Percentiles rank a stretch among this genome's conserved stretches.
Evolutionary conservation across 2,888 invertebrate genomes (phyloP).

Genomic region (Acronicta aceris): DNA sequence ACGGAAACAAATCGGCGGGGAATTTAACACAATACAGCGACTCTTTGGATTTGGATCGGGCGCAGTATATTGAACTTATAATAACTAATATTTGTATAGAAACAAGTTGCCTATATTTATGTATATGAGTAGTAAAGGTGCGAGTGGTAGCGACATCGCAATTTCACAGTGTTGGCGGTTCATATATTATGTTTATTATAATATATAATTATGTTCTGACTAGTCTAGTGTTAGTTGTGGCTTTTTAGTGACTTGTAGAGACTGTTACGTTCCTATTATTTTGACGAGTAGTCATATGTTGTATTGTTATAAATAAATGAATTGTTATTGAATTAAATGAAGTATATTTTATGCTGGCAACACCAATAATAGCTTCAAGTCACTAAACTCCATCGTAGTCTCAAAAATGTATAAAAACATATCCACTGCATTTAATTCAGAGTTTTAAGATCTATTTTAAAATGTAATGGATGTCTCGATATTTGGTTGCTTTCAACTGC

Average conservation of each 20-base stretch:
- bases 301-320: slow-evolving; percentile 31
- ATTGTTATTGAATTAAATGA: slow-evolving; percentile 23
- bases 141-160: slow-evolving; percentile 7
- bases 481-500: slow-evolving; percentile 21
- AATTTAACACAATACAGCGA: neutral
- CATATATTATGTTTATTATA: slow-evolving; percentile 10
- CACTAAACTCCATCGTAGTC: slow-evolving; percentile 47
- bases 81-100: neutral
- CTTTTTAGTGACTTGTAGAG: slow-evolving; percentile 55
- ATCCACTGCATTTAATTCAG: slow-evolving; percentile 59
- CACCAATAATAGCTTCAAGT: slow-evolving; percentile 35
- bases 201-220: slow-evolving; percentile 19
- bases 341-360: slow-evolving; percentile 23
- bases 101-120: slow-evolving; percentile 5
- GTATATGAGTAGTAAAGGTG: slow-evolving; percentile 5
- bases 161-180: slow-evolving; percentile 44
- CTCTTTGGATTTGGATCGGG: neutral
- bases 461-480: slow-evolving; percentile 22
- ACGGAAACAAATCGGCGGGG: neutral
- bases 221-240: slow-evolving; percentile 41
- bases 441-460: slow-evolving; percentile 41
- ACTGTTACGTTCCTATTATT: slow-evolving; percentile 50
- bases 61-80: neutral
- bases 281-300: slow-evolving; percentile 24
- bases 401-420: slow-evolving; percentile 43